These are phyloP conservation scores for Noctua comes DNA, from an alignment of 2,888 invertebrate genomes.

Conservation along the genomic window DNA sequence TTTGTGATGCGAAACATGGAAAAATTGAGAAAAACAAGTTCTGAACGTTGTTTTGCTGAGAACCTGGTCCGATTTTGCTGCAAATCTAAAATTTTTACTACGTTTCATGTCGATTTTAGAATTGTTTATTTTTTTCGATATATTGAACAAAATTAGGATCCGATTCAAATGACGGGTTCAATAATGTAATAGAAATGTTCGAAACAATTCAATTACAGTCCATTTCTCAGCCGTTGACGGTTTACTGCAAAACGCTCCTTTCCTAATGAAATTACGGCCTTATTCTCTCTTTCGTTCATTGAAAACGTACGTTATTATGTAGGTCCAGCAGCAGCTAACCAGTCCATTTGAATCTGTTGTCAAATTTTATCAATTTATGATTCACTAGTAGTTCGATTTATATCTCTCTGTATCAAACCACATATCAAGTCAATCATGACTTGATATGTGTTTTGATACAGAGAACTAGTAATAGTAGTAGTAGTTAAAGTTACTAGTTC, in stretches of 20 bases:
- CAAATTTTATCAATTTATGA: neutral
- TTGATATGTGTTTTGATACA: no score
- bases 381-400: neutral
- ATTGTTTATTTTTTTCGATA: neutral
- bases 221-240: neutral
- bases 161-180: neutral
- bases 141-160: neutral
- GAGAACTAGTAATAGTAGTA: no score
- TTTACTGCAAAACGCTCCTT: conserved; percentile 7
- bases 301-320: conserved; percentile 13
- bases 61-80: neutral
- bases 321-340: neutral
- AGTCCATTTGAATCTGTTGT: neutral
- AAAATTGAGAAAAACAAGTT: neutral
- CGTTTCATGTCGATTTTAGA: neutral
- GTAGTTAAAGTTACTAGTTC: no score
- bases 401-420: neutral
- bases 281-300: neutral
- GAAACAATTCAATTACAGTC: conserved; percentile 6
- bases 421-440: neutral
- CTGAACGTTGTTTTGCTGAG: neutral
- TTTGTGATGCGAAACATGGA: neutral
- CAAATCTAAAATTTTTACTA: neutral
- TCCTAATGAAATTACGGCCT: conserved; percentile 22
- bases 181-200: conserved; percentile 5